Percentiles rank a stretch among this genome's conserved stretches.
Evolutionary conservation across 2,113 vertebrate genomes (phyloP).

Genomic region (Perca fluviatilis): DNA sequence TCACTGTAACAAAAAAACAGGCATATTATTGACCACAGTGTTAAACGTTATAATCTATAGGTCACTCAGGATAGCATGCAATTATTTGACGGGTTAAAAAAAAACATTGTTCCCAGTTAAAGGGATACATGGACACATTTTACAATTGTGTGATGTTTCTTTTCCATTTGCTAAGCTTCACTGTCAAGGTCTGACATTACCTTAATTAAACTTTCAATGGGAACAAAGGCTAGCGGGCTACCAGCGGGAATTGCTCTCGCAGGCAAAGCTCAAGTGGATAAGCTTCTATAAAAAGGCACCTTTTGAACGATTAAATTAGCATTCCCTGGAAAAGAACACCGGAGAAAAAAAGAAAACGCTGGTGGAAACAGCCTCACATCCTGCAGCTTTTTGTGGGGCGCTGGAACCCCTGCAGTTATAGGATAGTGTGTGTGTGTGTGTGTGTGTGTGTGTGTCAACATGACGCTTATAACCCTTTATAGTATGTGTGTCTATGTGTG

Average conservation of each 20-base stretch:
- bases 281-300: constrained; percentile 69
- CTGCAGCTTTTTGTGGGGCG: constrained; percentile 5
- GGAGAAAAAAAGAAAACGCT: not conserved
- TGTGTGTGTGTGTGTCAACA: constrained; percentile 62
- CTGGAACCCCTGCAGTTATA: constrained; percentile 40
- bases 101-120: constrained; percentile 21
- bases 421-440: constrained; percentile 46
- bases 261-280: constrained; percentile 68
- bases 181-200: constrained; percentile 60
- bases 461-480: constrained; percentile 36
- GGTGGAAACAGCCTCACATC: constrained; percentile 39
- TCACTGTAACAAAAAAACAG: constrained; percentile 85
- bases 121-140: constrained; percentile 29
- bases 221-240: constrained; percentile 62
- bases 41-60: constrained; percentile 26
- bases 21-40: constrained; percentile 19
- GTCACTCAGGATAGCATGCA: constrained; percentile 17
- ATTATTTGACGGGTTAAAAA: constrained; percentile 20
- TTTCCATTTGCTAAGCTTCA: constrained; percentile 48
- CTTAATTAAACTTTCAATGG: constrained; percentile 70
- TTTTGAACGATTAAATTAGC: constrained; percentile 79
- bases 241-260: constrained; percentile 47
- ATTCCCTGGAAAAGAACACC: constrained; percentile 38
- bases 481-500: constrained; percentile 65
- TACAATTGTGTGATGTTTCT: constrained; percentile 41